These are phyloP conservation scores for Myopa tessellatipennis DNA, from an alignment of 2,888 invertebrate genomes.

Conservation along the genomic window DNA sequence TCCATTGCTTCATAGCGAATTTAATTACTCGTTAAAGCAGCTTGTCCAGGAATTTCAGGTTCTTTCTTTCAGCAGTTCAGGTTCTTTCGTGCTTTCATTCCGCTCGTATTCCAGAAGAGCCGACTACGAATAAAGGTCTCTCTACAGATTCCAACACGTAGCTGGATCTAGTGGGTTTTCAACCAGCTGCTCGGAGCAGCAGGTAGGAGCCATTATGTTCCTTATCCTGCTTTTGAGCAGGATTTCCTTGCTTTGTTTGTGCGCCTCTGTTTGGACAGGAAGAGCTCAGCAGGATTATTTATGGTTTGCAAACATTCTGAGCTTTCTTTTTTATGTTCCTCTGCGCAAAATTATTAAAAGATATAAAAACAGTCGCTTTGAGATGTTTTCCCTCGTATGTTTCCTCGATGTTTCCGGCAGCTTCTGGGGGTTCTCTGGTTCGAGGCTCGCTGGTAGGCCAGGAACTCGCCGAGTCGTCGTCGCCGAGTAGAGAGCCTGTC, in stretches of 20 bases:
- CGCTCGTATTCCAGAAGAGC: too few relatives aligned
- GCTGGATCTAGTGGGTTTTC: not conserved
- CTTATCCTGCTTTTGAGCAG: too few relatives aligned
- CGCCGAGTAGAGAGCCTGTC: not conserved
- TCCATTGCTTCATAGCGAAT: too few relatives aligned
- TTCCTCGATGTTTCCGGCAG: not conserved
- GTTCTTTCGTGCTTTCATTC: too few relatives aligned
- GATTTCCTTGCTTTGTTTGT: not conserved
- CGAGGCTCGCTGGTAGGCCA: too few relatives aligned
- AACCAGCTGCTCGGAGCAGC: too few relatives aligned
- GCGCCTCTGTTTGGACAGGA: not conserved
- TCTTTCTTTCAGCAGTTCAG: too few relatives aligned
- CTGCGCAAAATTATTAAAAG: not conserved
- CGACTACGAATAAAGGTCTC: too few relatives aligned
- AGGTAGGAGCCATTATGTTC: too few relatives aligned
- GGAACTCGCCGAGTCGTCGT: not conserved
- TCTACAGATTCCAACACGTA: not conserved
- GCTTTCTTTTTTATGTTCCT: not conserved
- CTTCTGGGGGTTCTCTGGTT: not conserved
- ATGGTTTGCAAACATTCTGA: slow-evolving; percentile 2
- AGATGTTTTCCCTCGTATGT: not conserved
- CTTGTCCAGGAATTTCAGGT: too few relatives aligned
- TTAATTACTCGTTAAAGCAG: too few relatives aligned
- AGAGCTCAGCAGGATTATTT: slow-evolving; percentile 5
- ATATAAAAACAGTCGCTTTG: not conserved